Evolutionary conservation across 2,113 vertebrate genomes (phyloP).

Genomic region (Amia ocellicauda): DNA sequence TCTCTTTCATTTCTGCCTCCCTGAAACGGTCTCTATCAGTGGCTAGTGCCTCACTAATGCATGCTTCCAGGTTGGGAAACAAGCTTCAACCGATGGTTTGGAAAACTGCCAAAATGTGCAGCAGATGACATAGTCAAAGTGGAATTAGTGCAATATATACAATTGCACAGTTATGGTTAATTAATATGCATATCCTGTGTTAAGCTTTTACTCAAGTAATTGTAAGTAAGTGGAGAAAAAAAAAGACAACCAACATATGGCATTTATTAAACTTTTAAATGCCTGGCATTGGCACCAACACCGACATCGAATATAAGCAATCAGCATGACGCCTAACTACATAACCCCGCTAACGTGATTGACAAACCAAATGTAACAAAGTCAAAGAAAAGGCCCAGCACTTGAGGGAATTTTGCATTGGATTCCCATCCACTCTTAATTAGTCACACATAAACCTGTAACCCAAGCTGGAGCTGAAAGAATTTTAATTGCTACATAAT

Average conservation of each 20-base stretch:
- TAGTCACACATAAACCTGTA: constrained; percentile 55
- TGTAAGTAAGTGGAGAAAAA: too few relatives aligned
- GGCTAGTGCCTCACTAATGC: neutral
- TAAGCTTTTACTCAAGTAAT: too few relatives aligned
- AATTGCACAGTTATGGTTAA: too few relatives aligned
- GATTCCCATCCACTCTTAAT: constrained; percentile 57
- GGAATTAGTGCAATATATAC: too few relatives aligned
- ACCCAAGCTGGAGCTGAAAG: constrained; percentile 46
- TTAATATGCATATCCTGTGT: too few relatives aligned
- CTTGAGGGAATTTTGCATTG: constrained; percentile 46
- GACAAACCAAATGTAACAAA: constrained; percentile 46
- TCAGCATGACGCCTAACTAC: constrained; percentile 35
- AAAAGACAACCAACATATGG: neutral
- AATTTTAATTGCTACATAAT: constrained; percentile 64
- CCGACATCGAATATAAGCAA: constrained; percentile 41
- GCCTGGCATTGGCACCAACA: constrained; percentile 34
- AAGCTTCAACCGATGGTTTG: neutral
- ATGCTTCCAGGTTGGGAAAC: neutral
- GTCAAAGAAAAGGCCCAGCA: constrained; percentile 40
- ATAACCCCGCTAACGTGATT: constrained; percentile 42
- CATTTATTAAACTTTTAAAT: constrained; percentile 31
- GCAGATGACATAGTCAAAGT: too few relatives aligned
- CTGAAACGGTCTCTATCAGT: neutral
- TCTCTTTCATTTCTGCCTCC: neutral
- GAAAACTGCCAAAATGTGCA: neutral